Evolutionary conservation across 2,888 invertebrate genomes (phyloP).

Genomic region (Scaptomyza tumidula): DNA sequence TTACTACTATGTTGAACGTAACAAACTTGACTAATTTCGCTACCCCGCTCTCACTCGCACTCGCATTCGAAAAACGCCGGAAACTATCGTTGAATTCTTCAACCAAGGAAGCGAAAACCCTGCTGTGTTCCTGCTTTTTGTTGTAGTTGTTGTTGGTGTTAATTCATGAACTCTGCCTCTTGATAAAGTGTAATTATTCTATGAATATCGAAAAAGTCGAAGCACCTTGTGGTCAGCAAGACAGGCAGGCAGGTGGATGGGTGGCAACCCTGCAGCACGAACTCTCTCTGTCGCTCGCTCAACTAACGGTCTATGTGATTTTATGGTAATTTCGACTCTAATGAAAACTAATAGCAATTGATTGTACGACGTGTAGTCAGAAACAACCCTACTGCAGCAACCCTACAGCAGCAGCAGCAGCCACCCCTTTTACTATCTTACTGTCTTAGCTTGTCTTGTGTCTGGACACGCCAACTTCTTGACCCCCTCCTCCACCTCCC

Average conservation of each 20-base stretch:
- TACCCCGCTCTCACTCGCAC: not conserved
- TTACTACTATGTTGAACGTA: constrained; percentile 68
- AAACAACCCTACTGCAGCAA: not conserved
- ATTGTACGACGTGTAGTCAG: constrained; percentile 73
- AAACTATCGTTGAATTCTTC: constrained; percentile 49
- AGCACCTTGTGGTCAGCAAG: constrained; percentile 32
- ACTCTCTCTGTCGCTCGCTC: constrained; percentile 28
- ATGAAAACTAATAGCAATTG: constrained; percentile 81
- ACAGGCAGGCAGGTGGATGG: not conserved
- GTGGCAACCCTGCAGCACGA: constrained; percentile 40
- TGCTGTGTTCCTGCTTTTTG: too few relatives aligned
- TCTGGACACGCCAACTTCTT: constrained; percentile 28
- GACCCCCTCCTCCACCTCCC: constrained; percentile 37
- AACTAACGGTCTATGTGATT: constrained; percentile 68
- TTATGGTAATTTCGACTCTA: constrained; percentile 78
- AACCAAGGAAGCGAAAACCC: not conserved
- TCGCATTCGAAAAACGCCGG: not conserved
- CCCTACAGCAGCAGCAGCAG: not conserved
- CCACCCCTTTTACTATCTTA: constrained; percentile 6
- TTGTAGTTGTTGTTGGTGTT: constrained; percentile 41
- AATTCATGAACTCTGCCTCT: constrained; percentile 72
- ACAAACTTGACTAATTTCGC: constrained; percentile 78
- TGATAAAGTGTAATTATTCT: constrained; percentile 80
- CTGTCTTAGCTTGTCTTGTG: not conserved
- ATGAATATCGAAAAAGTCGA: constrained; percentile 78